Percentiles rank a stretch among this genome's conserved stretches.
These are phyloP conservation scores for Mesoligia furuncula DNA, from an alignment of 2,888 invertebrate genomes.

Conservation along the genomic window DNA sequence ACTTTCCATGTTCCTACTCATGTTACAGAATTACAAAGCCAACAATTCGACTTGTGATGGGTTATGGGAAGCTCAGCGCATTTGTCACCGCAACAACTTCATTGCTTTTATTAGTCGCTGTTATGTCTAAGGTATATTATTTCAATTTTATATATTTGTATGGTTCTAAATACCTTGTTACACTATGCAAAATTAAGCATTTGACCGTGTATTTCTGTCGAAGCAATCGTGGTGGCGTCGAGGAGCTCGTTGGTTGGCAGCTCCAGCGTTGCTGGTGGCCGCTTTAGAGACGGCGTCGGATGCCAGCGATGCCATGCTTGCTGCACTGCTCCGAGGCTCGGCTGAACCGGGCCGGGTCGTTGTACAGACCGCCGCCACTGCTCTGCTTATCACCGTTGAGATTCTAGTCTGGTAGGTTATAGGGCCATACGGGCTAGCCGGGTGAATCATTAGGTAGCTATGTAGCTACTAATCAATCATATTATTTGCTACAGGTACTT, in stretches of 20 bases:
- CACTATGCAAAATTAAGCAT: background rate
- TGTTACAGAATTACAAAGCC: conserved; percentile 85
- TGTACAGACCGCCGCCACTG: conserved; percentile 78
- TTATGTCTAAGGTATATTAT: conserved; percentile 86
- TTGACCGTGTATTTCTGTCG: background rate
- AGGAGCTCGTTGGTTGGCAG: conserved; percentile 86
- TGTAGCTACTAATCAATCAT: background rate
- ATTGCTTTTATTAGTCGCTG: conserved; percentile 82
- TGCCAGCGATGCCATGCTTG: conserved; percentile 83
- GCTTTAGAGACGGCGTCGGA: conserved; percentile 85
- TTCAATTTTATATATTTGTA: background rate
- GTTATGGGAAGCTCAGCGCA: conserved; percentile 85
- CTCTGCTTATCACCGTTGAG: conserved; percentile 82
- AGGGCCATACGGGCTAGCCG: background rate
- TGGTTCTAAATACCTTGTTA: background rate
- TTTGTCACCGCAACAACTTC: conserved; percentile 84
- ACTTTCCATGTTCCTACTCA: conserved; percentile 6
- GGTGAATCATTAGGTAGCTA: background rate
- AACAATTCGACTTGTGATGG: conserved; percentile 85
- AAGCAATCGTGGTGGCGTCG: conserved; percentile 88
- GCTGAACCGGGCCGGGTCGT: conserved; percentile 73
- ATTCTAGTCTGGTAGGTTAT: conserved; percentile 82
- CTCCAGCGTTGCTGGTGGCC: conserved; percentile 83
- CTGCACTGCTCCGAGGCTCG: conserved; percentile 79
- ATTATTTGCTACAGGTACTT: conserved; percentile 81